Conservation (phyloP, 1,140 invertebrate species). For the Hermatobates lingyangjiaoensis region DNA sequence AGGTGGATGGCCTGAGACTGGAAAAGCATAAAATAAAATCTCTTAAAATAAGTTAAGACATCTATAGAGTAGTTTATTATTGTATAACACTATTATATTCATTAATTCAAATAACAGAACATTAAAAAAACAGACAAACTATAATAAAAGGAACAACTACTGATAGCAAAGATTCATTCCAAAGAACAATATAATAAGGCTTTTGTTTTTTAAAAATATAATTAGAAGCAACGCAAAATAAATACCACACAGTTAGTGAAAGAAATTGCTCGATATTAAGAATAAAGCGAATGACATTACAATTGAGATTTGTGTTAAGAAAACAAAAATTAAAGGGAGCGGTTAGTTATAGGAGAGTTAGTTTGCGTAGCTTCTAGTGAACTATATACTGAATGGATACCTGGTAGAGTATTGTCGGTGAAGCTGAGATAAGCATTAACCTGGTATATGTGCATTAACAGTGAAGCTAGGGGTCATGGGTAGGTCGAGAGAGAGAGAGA, state of each 20-base stretch:
- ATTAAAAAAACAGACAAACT: too few relatives aligned
- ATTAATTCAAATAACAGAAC: too few relatives aligned
- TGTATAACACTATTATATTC: too few relatives aligned
- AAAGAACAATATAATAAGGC: too few relatives aligned
- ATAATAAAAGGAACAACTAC: too few relatives aligned
- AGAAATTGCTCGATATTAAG: background rate
- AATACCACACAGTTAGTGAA: constrained; percentile 12
- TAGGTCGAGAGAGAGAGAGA: too few relatives aligned
- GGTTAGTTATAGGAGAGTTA: constrained; percentile 5
- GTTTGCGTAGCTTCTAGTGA: constrained; percentile 13
- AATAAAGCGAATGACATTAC: background rate
- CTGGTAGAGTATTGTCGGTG: constrained; percentile 6
- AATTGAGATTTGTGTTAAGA: background rate
- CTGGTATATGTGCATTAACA: constrained; percentile 10
- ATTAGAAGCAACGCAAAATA: constrained; percentile 15
- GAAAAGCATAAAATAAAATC: constrained; percentile 36
- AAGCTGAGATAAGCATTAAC: constrained; percentile 6
- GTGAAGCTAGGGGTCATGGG: constrained; percentile 10
- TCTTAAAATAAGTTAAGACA: too few relatives aligned
- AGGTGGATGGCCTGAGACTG: constrained; percentile 99
- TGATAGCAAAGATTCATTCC: too few relatives aligned
- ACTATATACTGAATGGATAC: constrained; percentile 11
- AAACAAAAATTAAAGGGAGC: background rate
- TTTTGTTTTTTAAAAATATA: too few relatives aligned
- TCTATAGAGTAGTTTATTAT: too few relatives aligned